phyloP scores from a whole-genome alignment of 23 tunicate genomes.

The Phallusia fumigata region DNA sequence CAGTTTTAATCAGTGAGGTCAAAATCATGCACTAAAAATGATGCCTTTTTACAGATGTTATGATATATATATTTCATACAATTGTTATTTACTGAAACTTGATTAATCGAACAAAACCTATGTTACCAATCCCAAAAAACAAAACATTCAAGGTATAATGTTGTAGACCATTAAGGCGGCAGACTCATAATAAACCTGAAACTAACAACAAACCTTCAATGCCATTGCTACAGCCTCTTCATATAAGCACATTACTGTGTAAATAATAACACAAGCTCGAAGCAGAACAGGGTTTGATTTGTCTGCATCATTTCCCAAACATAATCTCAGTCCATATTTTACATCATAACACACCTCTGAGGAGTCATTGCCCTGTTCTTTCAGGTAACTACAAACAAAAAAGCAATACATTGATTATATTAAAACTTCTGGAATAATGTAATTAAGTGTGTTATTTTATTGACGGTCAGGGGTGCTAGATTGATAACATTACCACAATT shows the following conservation, averaged over 20 bases:
- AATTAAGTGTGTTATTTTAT: no score
- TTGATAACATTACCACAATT: no score
- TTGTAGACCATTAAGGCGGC: not conserved
- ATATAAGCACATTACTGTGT: constrained; percentile 73
- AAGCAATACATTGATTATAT: not conserved
- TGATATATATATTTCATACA: no score
- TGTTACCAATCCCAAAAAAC: not conserved
- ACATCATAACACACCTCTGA: constrained; percentile 65
- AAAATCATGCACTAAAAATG: no score
- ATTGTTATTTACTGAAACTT: no score
- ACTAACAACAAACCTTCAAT: constrained; percentile 40
- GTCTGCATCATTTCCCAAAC: constrained; percentile 42
- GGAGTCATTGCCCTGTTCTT: constrained; percentile 69
- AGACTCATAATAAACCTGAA: no score
- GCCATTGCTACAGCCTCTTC: constrained; percentile 94
- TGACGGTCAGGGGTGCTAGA: no score
- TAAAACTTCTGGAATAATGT: no score
- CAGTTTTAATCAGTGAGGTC: no score
- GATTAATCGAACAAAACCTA: no score
- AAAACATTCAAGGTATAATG: not conserved
- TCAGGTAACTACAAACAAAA: constrained; percentile 55
- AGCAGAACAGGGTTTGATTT: constrained; percentile 5
- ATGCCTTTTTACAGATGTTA: no score
- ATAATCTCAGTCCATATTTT: constrained; percentile 79
- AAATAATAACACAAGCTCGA: constrained; percentile 77